A percentile compares a stretch with the other conserved stretches of the same genome.
Conservation (phyloP, 2,888 invertebrate species). For the Metopia argyrocephala region DNA sequence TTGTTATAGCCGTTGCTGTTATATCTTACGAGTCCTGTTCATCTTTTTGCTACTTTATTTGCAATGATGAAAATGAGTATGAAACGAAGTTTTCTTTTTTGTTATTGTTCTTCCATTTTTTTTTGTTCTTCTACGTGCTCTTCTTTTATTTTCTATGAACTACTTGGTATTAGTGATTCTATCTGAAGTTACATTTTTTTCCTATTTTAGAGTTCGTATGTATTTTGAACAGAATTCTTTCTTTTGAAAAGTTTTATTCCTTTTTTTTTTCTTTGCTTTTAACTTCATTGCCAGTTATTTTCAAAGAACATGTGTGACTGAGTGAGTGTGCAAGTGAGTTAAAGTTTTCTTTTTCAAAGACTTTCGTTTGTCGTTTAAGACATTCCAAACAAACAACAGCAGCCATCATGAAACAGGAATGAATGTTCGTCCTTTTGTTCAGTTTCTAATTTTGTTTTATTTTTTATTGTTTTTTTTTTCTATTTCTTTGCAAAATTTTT, state of each 20-base stretch:
- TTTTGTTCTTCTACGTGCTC: background rate
- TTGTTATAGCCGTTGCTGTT: constrained; percentile 57
- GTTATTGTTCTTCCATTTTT: constrained; percentile 34
- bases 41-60: constrained; percentile 67
- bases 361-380: constrained; percentile 56
- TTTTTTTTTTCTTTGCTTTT: constrained; percentile 18
- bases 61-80: constrained; percentile 7
- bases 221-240: constrained; percentile 37
- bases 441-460: constrained; percentile 46
- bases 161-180: constrained; percentile 46
- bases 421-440: constrained; percentile 47
- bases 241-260: constrained; percentile 25
- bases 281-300: constrained; percentile 13
- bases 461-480: constrained; percentile 18
- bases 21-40: constrained; percentile 65
- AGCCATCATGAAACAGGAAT: background rate
- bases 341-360: constrained; percentile 34
- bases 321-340: background rate
- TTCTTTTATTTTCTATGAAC: constrained; percentile 42
- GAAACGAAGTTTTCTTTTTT: constrained; percentile 13
- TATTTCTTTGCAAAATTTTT: constrained; percentile 23
- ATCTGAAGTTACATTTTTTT: constrained; percentile 30
- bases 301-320: background rate
- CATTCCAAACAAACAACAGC: constrained; percentile 36
- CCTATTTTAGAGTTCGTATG: background rate